Conservation (phyloP, 1,140 invertebrate species). For the Neotoxoptera formosana region DNA sequence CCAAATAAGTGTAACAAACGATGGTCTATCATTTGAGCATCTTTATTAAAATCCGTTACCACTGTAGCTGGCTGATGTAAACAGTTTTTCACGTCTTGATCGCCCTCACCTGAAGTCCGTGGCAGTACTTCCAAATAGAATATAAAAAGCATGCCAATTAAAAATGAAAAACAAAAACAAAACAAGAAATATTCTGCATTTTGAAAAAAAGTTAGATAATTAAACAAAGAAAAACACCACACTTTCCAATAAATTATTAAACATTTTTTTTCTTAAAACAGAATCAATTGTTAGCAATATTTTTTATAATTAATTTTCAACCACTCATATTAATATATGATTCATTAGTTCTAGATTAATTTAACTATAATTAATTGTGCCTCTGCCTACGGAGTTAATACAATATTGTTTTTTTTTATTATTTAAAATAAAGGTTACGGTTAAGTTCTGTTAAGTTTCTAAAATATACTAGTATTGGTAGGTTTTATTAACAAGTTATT, state of each 20-base stretch:
- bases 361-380: constrained; percentile 55
- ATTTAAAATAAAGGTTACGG: neutral
- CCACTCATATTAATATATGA: neutral
- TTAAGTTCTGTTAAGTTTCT: neutral
- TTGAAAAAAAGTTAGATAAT: constrained; percentile 40
- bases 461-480: neutral
- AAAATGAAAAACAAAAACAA: constrained; percentile 57
- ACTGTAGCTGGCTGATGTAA: constrained; percentile 53
- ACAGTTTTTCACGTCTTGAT: constrained; percentile 48
- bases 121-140: constrained; percentile 57
- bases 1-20: constrained; percentile 52
- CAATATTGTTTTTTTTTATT: neutral
- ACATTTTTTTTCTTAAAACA: neutral
- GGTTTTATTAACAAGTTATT: neutral
- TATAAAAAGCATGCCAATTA: constrained; percentile 58
- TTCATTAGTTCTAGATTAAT: constrained; percentile 6
- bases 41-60: constrained; percentile 52
- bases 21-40: constrained; percentile 52
- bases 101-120: constrained; percentile 57
- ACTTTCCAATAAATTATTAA: constrained; percentile 33
- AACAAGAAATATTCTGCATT: constrained; percentile 55
- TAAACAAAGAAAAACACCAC: constrained; percentile 54
- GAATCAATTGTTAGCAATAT: constrained; percentile 41
- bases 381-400: constrained; percentile 27
- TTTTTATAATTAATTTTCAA: neutral